Percentiles rank a stretch among this genome's conserved stretches.
These are phyloP conservation scores for Drosophila littoralis DNA, from an alignment of 1,140 invertebrate species.

Conservation along the genomic window DNA sequence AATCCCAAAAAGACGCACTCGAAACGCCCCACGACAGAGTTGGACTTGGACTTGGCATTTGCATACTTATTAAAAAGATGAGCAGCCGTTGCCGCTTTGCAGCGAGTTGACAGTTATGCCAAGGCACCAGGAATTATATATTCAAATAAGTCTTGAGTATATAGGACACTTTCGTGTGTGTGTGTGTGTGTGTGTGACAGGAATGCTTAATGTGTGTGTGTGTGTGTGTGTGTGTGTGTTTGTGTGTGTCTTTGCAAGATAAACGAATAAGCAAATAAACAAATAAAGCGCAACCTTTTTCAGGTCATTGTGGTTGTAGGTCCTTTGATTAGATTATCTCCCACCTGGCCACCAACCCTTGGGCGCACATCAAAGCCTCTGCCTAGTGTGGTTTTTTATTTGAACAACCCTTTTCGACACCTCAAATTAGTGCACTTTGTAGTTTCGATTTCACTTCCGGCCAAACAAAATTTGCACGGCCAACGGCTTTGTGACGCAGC, in stretches of 20 bases:
- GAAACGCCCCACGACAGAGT: not conserved
- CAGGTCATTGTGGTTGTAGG: conserved; percentile 15
- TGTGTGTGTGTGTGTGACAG: conserved; percentile 39
- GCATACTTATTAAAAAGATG: conserved; percentile 78
- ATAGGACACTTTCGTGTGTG: conserved; percentile 7
- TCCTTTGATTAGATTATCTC: conserved; percentile 71
- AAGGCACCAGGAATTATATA: conserved; percentile 60
- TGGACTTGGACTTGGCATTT: conserved; percentile 49
- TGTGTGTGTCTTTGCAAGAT: conserved; percentile 12
- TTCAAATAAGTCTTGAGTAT: conserved; percentile 58
- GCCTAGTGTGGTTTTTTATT: conserved; percentile 36
- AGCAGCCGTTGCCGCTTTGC: conserved; percentile 28
- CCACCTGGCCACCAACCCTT: conserved; percentile 64
- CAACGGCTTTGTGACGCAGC: not conserved
- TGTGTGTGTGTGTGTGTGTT: not conserved
- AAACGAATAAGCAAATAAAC: conserved; percentile 40
- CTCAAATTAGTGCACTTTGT: conserved; percentile 80
- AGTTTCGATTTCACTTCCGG: conserved; percentile 59
- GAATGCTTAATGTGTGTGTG: conserved; percentile 48
- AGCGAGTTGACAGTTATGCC: conserved; percentile 46
- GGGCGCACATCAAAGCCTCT: conserved; percentile 70
- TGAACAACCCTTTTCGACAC: conserved; percentile 54
- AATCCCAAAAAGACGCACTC: not conserved
- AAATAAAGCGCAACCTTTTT: conserved; percentile 41
- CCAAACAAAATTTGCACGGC: conserved; percentile 16